Evolutionary conservation across 1,140 invertebrate genomes (phyloP).

Genomic region (Brachystomella parvula): DNA sequence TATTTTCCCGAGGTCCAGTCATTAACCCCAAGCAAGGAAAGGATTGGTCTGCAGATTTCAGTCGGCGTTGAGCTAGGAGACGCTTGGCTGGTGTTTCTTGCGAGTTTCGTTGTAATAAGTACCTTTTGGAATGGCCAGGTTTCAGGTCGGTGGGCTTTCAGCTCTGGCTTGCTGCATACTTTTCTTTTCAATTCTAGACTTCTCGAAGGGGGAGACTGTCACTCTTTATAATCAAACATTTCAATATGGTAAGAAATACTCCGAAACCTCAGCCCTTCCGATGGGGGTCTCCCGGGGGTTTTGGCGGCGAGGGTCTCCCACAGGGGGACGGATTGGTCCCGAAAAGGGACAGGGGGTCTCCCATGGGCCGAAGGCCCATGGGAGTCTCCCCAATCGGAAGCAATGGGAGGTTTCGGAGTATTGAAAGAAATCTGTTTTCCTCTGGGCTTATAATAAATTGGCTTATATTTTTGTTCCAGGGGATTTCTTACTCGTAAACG

Average conservation of each 20-base stretch:
- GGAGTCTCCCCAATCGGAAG: background rate
- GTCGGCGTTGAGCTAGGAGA: no score
- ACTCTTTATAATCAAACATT: constrained; percentile 24
- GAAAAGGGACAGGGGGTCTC: background rate
- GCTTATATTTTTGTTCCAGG: constrained; percentile 8
- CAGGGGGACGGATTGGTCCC: background rate
- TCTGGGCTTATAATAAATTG: background rate
- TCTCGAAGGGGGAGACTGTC: background rate
- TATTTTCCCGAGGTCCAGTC: no score
- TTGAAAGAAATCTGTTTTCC: background rate
- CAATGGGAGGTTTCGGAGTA: no score
- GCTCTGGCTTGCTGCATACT: no score
- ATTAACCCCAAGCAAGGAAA: no score
- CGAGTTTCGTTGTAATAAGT: no score
- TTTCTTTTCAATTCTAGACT: background rate
- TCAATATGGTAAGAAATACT: constrained; percentile 13
- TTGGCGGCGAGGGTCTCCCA: no score
- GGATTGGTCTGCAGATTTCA: no score
- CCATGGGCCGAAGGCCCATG: no score
- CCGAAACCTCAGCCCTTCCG: background rate
- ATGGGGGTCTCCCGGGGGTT: background rate
- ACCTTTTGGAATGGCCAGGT: no score
- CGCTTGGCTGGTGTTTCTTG: no score
- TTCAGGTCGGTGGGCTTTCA: no score
- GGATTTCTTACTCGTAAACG: constrained; percentile 14